Evolutionary conservation across 2,888 invertebrate genomes (phyloP), one percentile per base, ranked within the genome.

Genomic region (Chloromyia formosa): DNA sequence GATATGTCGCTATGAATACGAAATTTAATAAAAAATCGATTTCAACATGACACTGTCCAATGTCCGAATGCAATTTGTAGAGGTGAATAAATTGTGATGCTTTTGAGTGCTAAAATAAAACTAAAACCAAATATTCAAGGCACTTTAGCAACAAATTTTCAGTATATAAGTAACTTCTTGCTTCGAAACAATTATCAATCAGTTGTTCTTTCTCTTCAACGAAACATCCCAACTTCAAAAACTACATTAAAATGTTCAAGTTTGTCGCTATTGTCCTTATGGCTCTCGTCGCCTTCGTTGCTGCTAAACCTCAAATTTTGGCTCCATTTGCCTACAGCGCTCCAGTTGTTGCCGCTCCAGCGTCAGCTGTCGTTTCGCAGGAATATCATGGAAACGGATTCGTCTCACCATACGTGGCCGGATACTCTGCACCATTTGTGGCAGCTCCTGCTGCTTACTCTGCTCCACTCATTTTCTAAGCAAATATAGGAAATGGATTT

Each of bases 281-380:
- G 54, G 69, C 54, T n/a, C 56, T 71, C 23, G 35, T 69, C 80
- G 77, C 75, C 35, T 78, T 20, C 40, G 73, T 75, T 64, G 75
- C 60, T 40, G 62, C 42, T 16, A 53, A 64, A 18, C 40, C 61
- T 22, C 40, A 9, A 49, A 12, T 23, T 49, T 14, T 53, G 3
- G 88, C 88, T 7, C 80, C 78, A 49, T 49, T 80, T 49, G 79
- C 79, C n/a, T 80, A 79, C 74, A 79, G 76, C 74, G 86, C 89
- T 4, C 87, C 86, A 12, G 78, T 85, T 27, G 82, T 86, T 0
- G 87, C 86, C 23, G 78, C 80, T 20, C 78, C 82, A 27, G 89
- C 88, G 78, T 87, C 87, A 49, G 89, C 89, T 79, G 87, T 88
- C 16, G 82, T 89, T 78, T 87, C 88, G 1, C 86, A 88, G 77